Evolutionary conservation across 2,113 vertebrate species (phyloP), one percentile per base, ranked within the genome.

Genomic region (Turdus rufiventris): DNA sequence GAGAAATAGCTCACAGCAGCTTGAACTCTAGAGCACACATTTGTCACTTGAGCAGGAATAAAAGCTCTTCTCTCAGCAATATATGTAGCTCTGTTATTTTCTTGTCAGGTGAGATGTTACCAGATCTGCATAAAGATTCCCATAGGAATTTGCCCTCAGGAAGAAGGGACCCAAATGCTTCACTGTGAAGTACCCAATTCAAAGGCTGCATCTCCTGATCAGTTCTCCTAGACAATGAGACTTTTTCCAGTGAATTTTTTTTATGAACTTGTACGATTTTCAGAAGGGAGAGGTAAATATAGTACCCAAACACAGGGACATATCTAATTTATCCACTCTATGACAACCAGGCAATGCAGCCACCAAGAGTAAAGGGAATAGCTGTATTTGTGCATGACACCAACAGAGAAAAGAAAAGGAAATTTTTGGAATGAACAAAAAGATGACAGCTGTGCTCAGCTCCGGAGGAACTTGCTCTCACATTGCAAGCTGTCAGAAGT

Each of bases 31-130:
- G 25, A 91, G 53, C 48, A 60, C 18, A 61, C 47, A 63, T 63
- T 63, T 94, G 82, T 91, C 75, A 93, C 50, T 68, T 45, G 65
- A 84, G 79, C 68, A 94, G 51, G 93, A 92, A 61, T 70, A 89
- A 84, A 86, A 94, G 36, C 48, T 80, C 75, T 38, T 85, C 50
- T 62, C 71, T 84, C 72, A 57, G 65, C 72, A 84, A n/a, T 60
- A 84, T 51, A 66, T 89, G 80, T 36, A 91, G 53, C 65, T 77
- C 43, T 76, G 63, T 51, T 85, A 84, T 74, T 81, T 91, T 87
- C 65, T 51, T 54, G 34, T 67, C 72, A 86, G 88, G 86, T 93
- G 79, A 86, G 75, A 85, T n/a, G 58, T 57, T 96, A 93, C 61
- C n/a, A 83, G 63, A 77, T 47, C 47, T 50, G 67, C 40, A 24